Percentiles rank a stretch among this genome's conserved stretches.
These are phyloP conservation scores for Bellardia bayeri DNA, from an alignment of 2,888 invertebrate species.

Conservation along the genomic window DNA sequence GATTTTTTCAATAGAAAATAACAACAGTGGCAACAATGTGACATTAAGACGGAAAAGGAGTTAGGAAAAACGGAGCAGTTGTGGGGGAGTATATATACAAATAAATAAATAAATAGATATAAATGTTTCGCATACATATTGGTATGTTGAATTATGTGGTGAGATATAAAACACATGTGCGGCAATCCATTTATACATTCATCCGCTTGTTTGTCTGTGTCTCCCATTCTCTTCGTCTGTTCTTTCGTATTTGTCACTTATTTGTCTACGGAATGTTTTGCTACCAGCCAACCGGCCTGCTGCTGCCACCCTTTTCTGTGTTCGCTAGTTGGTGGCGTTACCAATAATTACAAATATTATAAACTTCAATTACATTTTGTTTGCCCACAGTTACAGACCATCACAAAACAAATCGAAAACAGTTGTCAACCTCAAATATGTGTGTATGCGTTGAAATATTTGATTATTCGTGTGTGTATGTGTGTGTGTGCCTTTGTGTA, in stretches of 20 bases:
- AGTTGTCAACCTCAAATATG: conserved; percentile 55
- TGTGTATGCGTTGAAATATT: conserved; percentile 10
- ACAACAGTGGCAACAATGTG: conserved; percentile 32
- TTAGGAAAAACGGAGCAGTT: not conserved
- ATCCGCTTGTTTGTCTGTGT: conserved; percentile 39
- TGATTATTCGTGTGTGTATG: not conserved
- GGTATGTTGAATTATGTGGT: conserved; percentile 64
- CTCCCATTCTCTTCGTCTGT: conserved; percentile 36
- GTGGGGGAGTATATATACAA: not conserved
- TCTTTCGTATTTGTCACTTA: conserved; percentile 13
- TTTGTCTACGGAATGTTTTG: conserved; percentile 33
- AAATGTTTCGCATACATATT: conserved; percentile 17
- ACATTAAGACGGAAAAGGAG: conserved; percentile 32
- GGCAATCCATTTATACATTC: conserved; percentile 26
- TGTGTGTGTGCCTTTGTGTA: conserved; percentile 16
- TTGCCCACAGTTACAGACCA: conserved; percentile 17
- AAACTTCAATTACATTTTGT: conserved; percentile 56
- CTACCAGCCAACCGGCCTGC: conserved; percentile 40
- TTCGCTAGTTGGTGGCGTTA: conserved; percentile 30
- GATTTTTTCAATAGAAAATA: conserved; percentile 36
- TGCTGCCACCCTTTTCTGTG: conserved; percentile 45
- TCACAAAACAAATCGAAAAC: conserved; percentile 3
- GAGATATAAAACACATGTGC: conserved; percentile 69
- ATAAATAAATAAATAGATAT: not conserved
- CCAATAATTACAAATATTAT: conserved; percentile 61